phyloP scores from a whole-genome alignment of 2,797 vertebrate species.

The Rhadinocentrus ornatus region DNA sequence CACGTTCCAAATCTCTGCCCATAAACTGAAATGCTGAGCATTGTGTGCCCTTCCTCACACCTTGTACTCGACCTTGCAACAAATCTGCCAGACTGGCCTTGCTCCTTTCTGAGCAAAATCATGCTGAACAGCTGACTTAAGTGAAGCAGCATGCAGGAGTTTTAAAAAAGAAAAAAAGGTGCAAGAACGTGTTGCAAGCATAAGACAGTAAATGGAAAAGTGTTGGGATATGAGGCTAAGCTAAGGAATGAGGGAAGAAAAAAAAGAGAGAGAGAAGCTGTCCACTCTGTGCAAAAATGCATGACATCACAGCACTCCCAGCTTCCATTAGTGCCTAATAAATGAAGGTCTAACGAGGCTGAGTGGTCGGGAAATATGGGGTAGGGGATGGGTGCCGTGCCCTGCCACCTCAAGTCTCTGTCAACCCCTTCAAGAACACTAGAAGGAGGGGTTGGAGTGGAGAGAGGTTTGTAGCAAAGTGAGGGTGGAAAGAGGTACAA shows the following conservation, averaged over 20 bases:
- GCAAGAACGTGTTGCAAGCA: conserved; percentile 11
- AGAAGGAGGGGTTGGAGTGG: conserved; percentile 65
- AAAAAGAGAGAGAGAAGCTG: conserved; percentile 57
- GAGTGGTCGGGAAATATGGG: conserved; percentile 75
- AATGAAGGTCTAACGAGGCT: conserved; percentile 84
- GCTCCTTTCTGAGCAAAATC: conserved; percentile 19
- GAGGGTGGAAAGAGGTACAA: conserved; percentile 69
- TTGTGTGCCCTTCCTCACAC: conserved; percentile 45
- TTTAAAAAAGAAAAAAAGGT: conserved; percentile 26
- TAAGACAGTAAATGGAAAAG: conserved; percentile 35
- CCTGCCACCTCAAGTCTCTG: conserved; percentile 75
- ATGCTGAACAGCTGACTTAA: conserved; percentile 27
- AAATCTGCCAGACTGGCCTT: conserved; percentile 43
- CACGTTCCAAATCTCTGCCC: conserved; percentile 56
- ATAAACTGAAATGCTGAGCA: conserved; percentile 59
- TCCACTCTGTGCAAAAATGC: conserved; percentile 71
- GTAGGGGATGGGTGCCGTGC: conserved; percentile 46
- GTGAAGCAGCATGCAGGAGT: conserved; percentile 5
- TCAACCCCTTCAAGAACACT: conserved; percentile 81
- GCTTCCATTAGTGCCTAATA: conserved; percentile 86
- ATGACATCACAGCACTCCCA: conserved; percentile 84
- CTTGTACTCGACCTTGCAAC: conserved; percentile 56
- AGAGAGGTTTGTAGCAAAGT: conserved; percentile 65
- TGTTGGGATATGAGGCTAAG: conserved; percentile 22
- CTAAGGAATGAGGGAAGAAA: conserved; percentile 45